phyloP scores from a whole-genome alignment of 2,113 vertebrate species.

The Tetraodon nigroviridis region DNA sequence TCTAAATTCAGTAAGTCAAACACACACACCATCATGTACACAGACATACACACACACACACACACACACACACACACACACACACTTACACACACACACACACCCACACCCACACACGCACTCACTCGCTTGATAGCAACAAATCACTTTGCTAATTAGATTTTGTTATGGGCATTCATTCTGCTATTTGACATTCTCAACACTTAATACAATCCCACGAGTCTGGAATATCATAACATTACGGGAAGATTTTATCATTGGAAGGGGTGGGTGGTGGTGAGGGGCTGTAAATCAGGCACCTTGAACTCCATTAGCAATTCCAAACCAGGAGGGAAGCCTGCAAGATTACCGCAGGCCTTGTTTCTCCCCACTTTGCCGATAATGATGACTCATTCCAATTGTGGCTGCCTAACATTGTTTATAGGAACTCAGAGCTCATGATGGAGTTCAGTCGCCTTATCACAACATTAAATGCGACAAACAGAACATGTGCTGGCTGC shows the following conservation, averaged over 20 bases:
- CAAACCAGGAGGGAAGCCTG: constrained; percentile 32
- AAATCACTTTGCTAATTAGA: constrained; percentile 49
- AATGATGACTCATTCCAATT: constrained; percentile 39
- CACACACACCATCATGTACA: constrained; percentile 10
- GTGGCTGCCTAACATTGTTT: constrained; percentile 17
- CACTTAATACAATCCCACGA: constrained; percentile 47
- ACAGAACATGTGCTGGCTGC: background rate
- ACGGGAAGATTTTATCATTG: constrained; percentile 31
- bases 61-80: constrained; percentile 2
- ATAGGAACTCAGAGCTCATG: constrained; percentile 10
- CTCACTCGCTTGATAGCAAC: constrained; percentile 16
- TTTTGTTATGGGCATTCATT: constrained; percentile 49
- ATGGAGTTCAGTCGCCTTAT: constrained; percentile 7
- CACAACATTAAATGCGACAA: background rate
- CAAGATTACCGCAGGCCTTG: constrained; percentile 42
- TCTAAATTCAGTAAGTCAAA: constrained; percentile 9
- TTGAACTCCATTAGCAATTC: constrained; percentile 57
- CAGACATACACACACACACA: background rate
- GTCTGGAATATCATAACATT: constrained; percentile 46
- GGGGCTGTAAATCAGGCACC: constrained; percentile 55
- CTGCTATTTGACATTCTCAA: constrained; percentile 48
- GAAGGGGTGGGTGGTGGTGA: constrained; percentile 1
- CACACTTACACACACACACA: constrained; percentile 23
- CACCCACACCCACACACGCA: constrained; percentile 4
- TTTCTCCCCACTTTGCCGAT: constrained; percentile 34